A percentile compares a stretch with the other conserved stretches of the same genome.
These are phyloP conservation scores for Micromesistius poutassou DNA, from an alignment of 2,797 vertebrate species.

Conservation along the genomic window DNA sequence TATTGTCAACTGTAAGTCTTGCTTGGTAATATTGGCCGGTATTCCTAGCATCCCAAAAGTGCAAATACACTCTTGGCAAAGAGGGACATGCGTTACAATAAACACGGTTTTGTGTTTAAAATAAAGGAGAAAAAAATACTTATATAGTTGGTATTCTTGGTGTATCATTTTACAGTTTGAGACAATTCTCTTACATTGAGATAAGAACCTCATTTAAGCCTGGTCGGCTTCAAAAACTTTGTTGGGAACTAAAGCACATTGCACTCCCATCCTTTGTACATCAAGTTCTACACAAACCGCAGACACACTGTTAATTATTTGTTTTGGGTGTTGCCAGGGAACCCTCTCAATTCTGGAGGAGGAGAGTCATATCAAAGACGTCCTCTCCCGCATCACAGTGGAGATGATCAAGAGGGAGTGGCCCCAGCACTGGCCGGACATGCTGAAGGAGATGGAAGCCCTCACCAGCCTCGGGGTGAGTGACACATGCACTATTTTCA, in stretches of 20 bases:
- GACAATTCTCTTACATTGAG: slow-evolving; percentile 3
- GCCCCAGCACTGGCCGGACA: slow-evolving; percentile 97
- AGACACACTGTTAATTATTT: not conserved
- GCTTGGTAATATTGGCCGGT: not conserved
- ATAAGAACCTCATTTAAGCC: not conserved
- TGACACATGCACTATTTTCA: slow-evolving; percentile 15
- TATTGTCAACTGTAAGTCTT: slow-evolving; percentile 83
- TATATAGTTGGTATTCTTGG: not conserved
- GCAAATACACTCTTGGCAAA: not conserved
- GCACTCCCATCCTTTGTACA: not conserved
- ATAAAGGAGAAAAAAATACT: not conserved
- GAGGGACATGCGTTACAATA: not conserved
- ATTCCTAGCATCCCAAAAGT: not conserved
- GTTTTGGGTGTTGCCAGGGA: slow-evolving; percentile 72
- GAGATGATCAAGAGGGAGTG: slow-evolving; percentile 99
- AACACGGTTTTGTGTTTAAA: not conserved
- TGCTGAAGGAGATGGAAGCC: slow-evolving; percentile 91
- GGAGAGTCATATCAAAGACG: slow-evolving; percentile 95
- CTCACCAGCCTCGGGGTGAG: slow-evolving; percentile 89
- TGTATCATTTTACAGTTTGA: not conserved
- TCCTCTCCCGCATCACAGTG: slow-evolving; percentile 89
- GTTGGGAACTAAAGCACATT: not conserved
- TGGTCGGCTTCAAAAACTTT: not conserved
- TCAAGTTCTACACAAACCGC: not conserved
- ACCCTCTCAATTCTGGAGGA: slow-evolving; percentile 89